Evolutionary conservation across 2,888 invertebrate species (phyloP), one percentile per base, ranked within the genome.

Genomic region (Oscheius onirici): DNA sequence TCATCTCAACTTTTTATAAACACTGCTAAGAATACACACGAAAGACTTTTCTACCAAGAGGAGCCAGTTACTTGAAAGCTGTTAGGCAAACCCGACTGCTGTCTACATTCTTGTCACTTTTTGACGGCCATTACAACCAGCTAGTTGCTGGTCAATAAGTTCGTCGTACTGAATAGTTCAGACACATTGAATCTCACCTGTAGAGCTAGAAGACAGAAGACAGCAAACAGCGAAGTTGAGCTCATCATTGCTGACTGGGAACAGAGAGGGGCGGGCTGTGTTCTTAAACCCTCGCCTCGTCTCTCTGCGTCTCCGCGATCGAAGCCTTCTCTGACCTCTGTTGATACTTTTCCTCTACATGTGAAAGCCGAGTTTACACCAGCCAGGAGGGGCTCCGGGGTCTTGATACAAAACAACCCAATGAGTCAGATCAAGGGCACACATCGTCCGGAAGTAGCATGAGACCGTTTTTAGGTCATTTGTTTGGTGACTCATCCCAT

Each of bases 301-400:
- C 46, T 63, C 49, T 63, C 63, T 63, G 63, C 63, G 63, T 63
- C 63, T 63, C 63, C 26, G 17, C 49, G 41, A 41, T 34, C 49
- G 15, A 8, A 13, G 17, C 17, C 24, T 26, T 49, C 54, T 55
- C 54, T 22, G 24, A 8, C 28, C 46, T 15, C 49, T 63, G 63
- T 46, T 63, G 63, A 63, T 63, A 63, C 63, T 63, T 63, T 63
- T 28, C 34, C 34, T 34, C 63, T 49, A 49, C 63, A 63, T 63
- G 46, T 63, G 49, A 63, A 63, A 49, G 58, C 41, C 40, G 41
- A 58, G 63, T 63, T 63, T 63, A 63, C 63, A 63, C 46, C 63
- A 63, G 17, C 34, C 34, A 34, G 34, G 34, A 34, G 34, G 34
- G 34, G 34, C 34, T 34, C 34, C 34, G 3, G 34, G 34, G 34